phyloP scores from a whole-genome alignment of 1,140 invertebrate species.

The Monomorium pharaonis region DNA sequence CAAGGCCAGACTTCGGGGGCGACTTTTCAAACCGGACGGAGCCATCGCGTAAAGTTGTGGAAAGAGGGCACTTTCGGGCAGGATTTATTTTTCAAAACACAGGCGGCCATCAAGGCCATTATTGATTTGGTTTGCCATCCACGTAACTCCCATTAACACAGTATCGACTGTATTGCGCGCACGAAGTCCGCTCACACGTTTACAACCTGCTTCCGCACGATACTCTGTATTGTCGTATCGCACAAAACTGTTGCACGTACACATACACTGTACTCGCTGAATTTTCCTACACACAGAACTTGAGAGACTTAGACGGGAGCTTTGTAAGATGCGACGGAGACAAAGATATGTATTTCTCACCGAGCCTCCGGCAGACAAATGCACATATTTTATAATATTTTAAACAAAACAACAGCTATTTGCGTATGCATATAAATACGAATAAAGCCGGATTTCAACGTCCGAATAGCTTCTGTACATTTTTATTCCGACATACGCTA shows the following conservation, averaged over 20 bases:
- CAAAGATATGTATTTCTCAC: background rate
- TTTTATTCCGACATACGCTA: background rate
- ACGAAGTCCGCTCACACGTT: constrained; percentile 15
- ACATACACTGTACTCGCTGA: background rate
- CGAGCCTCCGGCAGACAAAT: background rate
- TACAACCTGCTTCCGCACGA: constrained; percentile 5
- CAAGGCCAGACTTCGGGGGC: background rate
- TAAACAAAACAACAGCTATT: background rate
- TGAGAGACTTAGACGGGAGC: background rate
- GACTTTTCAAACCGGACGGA: constrained; percentile 5
- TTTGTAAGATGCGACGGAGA: constrained; percentile 9
- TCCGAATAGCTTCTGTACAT: background rate
- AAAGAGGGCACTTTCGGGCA: background rate
- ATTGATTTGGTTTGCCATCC: constrained; percentile 36
- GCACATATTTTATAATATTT: background rate
- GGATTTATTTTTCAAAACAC: constrained; percentile 27
- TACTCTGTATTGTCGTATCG: background rate
- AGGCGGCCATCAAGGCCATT: constrained; percentile 3
- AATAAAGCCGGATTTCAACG: background rate
- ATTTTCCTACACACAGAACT: background rate
- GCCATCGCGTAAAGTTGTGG: constrained; percentile 14
- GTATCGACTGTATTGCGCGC: background rate
- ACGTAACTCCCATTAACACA: constrained; percentile 25
- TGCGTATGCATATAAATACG: background rate
- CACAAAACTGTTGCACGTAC: background rate